phyloP scores from a whole-genome alignment of 1,140 invertebrate genomes.

The Tetraneura akinire region DNA sequence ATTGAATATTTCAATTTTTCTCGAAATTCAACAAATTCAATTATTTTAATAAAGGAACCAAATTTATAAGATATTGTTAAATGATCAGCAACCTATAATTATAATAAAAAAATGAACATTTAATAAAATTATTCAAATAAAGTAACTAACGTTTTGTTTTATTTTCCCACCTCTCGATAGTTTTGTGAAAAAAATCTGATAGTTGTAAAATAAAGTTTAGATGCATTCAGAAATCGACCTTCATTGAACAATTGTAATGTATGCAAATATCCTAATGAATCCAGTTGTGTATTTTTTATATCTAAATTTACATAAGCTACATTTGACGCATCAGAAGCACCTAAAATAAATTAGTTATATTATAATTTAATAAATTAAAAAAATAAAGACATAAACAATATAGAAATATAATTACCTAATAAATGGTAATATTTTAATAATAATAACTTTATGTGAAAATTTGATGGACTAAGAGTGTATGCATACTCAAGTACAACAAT shows the following conservation, averaged over 20 bases:
- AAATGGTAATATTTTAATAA: slow-evolving; percentile 73
- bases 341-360: slow-evolving; percentile 14
- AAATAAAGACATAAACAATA: not conserved
- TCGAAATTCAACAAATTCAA: slow-evolving; percentile 85
- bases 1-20: slow-evolving; percentile 80
- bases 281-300: slow-evolving; percentile 91
- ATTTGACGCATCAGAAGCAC: slow-evolving; percentile 65
- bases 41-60: slow-evolving; percentile 89
- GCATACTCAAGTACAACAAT: slow-evolving; percentile 71
- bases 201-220: slow-evolving; percentile 54
- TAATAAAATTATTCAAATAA: not conserved
- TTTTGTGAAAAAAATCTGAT: slow-evolving; percentile 37
- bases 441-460: slow-evolving; percentile 77
- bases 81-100: slow-evolving; percentile 81
- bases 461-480: slow-evolving; percentile 71
- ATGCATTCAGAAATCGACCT: slow-evolving; percentile 45
- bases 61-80: slow-evolving; percentile 90
- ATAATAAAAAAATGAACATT: slow-evolving; percentile 20
- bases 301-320: slow-evolving; percentile 78
- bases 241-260: slow-evolving; percentile 66
- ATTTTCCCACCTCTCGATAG: slow-evolving; percentile 34
- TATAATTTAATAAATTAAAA: not conserved
- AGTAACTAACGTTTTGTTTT: not conserved
- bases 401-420: slow-evolving; percentile 62
- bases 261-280: slow-evolving; percentile 85